A percentile compares a stretch with the other conserved stretches of the same genome.
Conservation (phyloP, 2,797 vertebrate species). For the Cottoperca gobio region DNA sequence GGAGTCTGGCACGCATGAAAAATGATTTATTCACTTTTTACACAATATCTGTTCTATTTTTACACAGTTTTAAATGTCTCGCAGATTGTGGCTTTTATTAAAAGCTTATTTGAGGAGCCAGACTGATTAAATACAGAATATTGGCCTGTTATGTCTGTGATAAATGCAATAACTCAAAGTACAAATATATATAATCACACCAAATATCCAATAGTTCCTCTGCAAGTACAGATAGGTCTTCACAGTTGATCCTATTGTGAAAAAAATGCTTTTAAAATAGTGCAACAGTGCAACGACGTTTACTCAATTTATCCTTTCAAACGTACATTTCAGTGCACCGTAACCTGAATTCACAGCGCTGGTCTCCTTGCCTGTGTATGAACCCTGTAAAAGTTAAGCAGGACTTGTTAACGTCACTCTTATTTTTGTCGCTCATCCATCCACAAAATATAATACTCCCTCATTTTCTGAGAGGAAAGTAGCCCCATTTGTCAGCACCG, state of each 20-base stretch:
- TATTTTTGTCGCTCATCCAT: conserved; percentile 69
- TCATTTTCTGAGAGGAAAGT: conserved; percentile 63
- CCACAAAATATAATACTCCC: conserved; percentile 55
- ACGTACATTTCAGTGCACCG: conserved; percentile 10
- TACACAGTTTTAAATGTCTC: neutral
- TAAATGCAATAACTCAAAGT: neutral
- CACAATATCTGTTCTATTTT: neutral
- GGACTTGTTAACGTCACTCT: conserved; percentile 57
- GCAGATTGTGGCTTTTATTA: neutral
- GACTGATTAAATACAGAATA: neutral
- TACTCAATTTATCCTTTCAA: conserved; percentile 5
- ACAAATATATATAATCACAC: neutral
- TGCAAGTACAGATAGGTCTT: neutral
- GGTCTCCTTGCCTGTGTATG: neutral
- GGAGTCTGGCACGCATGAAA: neutral
- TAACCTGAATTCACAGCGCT: conserved; percentile 8
- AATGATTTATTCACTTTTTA: neutral
- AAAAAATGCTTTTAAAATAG: neutral
- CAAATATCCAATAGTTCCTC: neutral
- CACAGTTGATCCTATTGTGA: neutral
- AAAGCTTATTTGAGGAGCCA: neutral
- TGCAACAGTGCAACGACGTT: neutral
- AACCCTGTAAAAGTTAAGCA: conserved; percentile 48
- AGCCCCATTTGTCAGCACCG: conserved; percentile 71
- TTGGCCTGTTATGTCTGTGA: neutral